phyloP scores from a whole-genome alignment of 2,113 vertebrate species.

The Murina feae region DNA sequence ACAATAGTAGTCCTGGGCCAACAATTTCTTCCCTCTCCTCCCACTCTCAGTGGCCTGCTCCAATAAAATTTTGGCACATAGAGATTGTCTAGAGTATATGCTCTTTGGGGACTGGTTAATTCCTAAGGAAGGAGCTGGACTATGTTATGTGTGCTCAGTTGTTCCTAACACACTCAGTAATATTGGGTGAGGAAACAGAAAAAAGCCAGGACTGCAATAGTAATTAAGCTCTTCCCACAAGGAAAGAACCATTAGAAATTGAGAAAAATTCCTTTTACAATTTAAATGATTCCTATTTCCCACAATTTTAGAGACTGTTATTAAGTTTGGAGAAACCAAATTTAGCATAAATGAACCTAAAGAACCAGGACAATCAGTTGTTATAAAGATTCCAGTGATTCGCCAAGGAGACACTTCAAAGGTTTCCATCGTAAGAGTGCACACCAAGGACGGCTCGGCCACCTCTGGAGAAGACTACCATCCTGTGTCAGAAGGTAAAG shows the following conservation, averaged over 20 bases:
- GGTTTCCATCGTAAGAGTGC: conserved; percentile 92
- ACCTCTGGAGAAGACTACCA: conserved; percentile 94
- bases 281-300: background rate
- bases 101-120: background rate
- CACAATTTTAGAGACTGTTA: conserved; percentile 86
- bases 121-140: background rate
- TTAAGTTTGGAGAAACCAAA: conserved; percentile 88
- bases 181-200: background rate
- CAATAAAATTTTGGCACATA: background rate
- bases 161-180: background rate
- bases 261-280: background rate
- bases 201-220: background rate
- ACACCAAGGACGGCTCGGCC: conserved; percentile 96
- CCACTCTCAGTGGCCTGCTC: background rate
- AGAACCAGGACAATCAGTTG: conserved; percentile 80
- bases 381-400: conserved; percentile 89
- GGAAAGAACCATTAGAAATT: background rate
- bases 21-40: background rate
- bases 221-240: background rate
- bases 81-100: rapidly evolving
- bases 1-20: background rate
- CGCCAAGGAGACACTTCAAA: conserved; percentile 92
- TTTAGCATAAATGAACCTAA: conserved; percentile 90
- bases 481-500: conserved; percentile 91
- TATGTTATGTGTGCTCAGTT: rapidly evolving